Evolutionary conservation across 2,888 invertebrate species (phyloP).

Genomic region (Clitarchus hookeri): DNA sequence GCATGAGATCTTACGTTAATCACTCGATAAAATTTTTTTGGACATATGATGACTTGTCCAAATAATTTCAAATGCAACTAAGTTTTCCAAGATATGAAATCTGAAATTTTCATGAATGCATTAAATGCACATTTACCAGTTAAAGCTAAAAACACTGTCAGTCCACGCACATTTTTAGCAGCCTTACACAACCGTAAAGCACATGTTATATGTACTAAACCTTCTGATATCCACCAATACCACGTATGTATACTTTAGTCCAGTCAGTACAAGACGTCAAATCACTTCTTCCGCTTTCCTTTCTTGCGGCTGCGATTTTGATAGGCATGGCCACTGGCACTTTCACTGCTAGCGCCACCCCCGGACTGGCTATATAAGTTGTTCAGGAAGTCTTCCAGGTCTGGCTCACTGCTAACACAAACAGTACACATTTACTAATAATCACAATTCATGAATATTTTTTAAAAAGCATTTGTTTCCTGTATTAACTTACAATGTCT

Average conservation of each 20-base stretch:
- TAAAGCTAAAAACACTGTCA: not conserved
- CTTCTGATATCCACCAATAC: no score
- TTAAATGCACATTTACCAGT: not conserved
- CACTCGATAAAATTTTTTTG: not conserved
- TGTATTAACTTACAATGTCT: no score
- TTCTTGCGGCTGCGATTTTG: constrained; percentile 42
- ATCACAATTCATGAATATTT: no score
- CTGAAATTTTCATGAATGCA: not conserved
- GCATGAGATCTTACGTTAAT: not conserved
- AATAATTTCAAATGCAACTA: not conserved
- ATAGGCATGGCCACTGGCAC: constrained; percentile 32
- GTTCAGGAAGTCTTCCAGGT: constrained; percentile 81
- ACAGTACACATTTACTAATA: constrained; percentile 44
- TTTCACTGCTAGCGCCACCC: constrained; percentile 50
- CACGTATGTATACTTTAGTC: no score
- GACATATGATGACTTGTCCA: not conserved
- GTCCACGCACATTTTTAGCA: not conserved
- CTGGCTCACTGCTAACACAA: constrained; percentile 63
- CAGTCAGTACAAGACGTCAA: not conserved
- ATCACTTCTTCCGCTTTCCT: constrained; percentile 43
- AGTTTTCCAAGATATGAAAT: not conserved
- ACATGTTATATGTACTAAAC: not conserved
- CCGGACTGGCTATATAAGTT: constrained; percentile 73
- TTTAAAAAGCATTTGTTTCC: no score
- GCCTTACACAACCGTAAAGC: not conserved